Evolutionary conservation across 2,113 vertebrate genomes (phyloP).

Genomic region (Labrus mixtus): DNA sequence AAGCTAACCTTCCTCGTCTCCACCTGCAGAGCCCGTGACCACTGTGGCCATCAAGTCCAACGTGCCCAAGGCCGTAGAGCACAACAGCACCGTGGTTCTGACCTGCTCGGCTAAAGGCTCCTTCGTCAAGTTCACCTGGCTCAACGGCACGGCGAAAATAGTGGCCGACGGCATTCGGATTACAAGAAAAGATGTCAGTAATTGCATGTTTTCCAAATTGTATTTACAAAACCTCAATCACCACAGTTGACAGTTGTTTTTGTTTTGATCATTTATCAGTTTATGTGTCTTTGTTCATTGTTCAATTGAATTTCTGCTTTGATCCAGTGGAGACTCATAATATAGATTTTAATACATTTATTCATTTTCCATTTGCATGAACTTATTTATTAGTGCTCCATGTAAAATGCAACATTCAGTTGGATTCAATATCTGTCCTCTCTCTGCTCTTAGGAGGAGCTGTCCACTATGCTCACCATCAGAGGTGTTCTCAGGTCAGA

Average conservation of each 20-base stretch:
- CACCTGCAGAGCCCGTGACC: constrained; percentile 71
- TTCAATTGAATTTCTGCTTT: neutral
- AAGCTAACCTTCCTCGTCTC: neutral
- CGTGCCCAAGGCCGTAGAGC: constrained; percentile 60
- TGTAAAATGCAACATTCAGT: too few species aligned
- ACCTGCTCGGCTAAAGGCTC: constrained; percentile 77
- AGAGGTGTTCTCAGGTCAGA: constrained; percentile 53
- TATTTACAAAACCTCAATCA: too few species aligned
- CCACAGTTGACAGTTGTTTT: too few species aligned
- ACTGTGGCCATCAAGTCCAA: constrained; percentile 49
- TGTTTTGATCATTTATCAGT: neutral
- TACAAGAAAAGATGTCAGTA: neutral
- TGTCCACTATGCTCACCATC: constrained; percentile 59
- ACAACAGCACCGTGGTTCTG: constrained; percentile 73
- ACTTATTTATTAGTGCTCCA: too few species aligned
- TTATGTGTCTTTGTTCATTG: neutral
- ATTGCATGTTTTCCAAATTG: neutral
- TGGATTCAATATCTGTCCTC: neutral
- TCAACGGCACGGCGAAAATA: constrained; percentile 30
- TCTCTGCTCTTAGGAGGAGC: neutral
- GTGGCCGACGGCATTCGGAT: constrained; percentile 21
- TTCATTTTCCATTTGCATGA: too few species aligned
- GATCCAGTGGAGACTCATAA: neutral
- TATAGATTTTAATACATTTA: too few species aligned
- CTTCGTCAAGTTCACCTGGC: constrained; percentile 72